Evolutionary conservation across 2,113 vertebrate species (phyloP).

Genomic region (Tragulus kanchil): DNA sequence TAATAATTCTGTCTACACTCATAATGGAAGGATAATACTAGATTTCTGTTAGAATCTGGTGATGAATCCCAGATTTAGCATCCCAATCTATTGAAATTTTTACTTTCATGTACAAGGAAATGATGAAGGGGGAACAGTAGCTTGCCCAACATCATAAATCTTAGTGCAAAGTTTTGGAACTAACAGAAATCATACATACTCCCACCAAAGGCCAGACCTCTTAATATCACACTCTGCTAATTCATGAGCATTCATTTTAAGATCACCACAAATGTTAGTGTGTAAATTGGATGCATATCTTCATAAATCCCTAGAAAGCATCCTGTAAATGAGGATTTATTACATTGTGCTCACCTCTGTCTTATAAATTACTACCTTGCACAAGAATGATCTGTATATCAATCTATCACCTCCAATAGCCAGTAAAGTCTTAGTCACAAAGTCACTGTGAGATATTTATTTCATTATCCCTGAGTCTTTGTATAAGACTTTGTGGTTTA

Average conservation of each 20-base stretch:
- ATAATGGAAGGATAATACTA: not conserved
- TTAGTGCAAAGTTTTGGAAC: not conserved
- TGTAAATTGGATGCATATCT: not conserved
- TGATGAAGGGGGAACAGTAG: not conserved
- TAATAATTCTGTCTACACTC: not conserved
- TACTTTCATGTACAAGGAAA: not conserved
- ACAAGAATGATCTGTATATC: not conserved
- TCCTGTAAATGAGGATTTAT: slow-evolving; percentile 35
- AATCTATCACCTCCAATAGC: not conserved
- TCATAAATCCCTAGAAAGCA: slow-evolving; percentile 53
- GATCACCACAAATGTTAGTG: not conserved
- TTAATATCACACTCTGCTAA: not conserved
- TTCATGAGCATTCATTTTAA: not conserved
- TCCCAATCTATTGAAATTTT: not conserved
- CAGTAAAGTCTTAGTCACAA: not conserved
- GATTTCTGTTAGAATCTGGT: not conserved
- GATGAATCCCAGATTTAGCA: not conserved
- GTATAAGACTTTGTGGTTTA: not conserved
- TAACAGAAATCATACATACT: not conserved
- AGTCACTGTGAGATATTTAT: not conserved
- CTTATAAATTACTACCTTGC: slow-evolving; percentile 35
- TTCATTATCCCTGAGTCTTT: not conserved
- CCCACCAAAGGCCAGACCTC: not conserved
- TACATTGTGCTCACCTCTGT: not conserved
- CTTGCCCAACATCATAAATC: not conserved